Percentiles rank a stretch among this genome's conserved stretches.
Conservation (phyloP, 2,113 vertebrate genomes). For the Pseudorasbora parva region DNA sequence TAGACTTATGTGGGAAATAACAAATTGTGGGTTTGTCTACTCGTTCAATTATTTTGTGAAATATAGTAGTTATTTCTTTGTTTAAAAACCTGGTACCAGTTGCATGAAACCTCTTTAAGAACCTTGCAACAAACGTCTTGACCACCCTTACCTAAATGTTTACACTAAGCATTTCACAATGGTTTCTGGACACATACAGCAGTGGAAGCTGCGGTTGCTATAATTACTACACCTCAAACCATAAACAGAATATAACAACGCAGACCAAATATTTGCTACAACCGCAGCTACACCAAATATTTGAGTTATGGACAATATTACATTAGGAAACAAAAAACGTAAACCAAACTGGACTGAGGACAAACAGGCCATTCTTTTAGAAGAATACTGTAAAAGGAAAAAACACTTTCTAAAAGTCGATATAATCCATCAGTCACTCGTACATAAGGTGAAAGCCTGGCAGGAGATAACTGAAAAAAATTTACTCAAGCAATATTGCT, state of each 20-base stretch:
- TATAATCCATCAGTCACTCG: background rate
- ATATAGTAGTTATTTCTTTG: no score
- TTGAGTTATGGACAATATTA: no score
- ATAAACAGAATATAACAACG: background rate
- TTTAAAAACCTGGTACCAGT: no score
- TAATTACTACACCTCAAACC: background rate
- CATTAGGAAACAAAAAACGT: background rate
- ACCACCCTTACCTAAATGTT: background rate
- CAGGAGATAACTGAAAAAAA: no score
- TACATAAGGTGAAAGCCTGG: no score
- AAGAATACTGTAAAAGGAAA: background rate
- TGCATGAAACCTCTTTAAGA: background rate
- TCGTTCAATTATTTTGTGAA: no score
- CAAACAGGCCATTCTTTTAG: background rate
- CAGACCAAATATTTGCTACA: background rate
- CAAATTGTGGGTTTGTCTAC: no score
- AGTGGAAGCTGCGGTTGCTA: background rate
- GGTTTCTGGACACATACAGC: background rate
- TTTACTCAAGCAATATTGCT: no score
- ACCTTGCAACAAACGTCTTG: background rate
- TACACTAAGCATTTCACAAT: background rate
- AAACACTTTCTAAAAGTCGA: background rate
- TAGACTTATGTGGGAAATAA: no score
- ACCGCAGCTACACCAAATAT: background rate
- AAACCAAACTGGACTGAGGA: background rate